Conservation (phyloP, 2,888 invertebrate species). For the Tyria jacobaeae region DNA sequence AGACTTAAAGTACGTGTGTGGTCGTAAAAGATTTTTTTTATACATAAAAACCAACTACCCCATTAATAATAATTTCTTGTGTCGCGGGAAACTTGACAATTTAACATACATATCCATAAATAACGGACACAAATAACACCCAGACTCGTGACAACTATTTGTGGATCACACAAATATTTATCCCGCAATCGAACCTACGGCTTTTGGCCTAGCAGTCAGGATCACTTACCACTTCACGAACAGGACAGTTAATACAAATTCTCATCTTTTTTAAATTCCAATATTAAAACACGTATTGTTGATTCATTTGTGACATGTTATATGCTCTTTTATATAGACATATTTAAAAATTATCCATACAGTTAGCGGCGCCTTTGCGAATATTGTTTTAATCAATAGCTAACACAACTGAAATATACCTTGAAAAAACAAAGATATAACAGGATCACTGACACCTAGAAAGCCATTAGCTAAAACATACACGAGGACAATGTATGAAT, state of each 20-base stretch:
- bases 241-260: neutral
- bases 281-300: neutral
- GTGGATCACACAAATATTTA: no score
- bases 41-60: no score
- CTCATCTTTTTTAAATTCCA: neutral
- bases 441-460: constrained; percentile 58
- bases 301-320: neutral
- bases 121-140: no score
- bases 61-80: no score
- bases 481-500: constrained; percentile 68
- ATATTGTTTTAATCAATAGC: constrained; percentile 5
- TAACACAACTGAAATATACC: constrained; percentile 25
- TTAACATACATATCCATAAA: no score
- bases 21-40: no score
- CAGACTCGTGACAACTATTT: no score
- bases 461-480: constrained; percentile 67
- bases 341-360: no score
- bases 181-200: no score
- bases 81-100: no score
- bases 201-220: no score
- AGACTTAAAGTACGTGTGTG: no score
- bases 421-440: constrained; percentile 21
- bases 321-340: neutral
- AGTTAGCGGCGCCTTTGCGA: neutral
- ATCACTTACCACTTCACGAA: neutral